Evolutionary conservation across 2,888 invertebrate species (phyloP), one percentile per base, ranked within the genome.

Genomic region (Phortica okadai): DNA sequence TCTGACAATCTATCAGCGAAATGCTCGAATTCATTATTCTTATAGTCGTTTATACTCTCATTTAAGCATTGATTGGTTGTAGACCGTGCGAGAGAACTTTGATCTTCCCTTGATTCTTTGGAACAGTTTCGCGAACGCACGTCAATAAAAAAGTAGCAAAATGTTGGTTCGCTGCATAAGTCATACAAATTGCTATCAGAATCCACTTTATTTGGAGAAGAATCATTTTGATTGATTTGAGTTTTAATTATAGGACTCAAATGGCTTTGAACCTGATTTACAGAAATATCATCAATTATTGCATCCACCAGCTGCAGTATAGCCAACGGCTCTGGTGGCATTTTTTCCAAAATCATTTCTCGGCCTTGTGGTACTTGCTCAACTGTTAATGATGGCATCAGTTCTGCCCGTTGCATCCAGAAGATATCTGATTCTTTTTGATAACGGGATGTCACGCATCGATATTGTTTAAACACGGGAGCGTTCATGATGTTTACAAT

Each of bases 401-500:
- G 80, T 75, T 76, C 16, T 62, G 69, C 5, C 58, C 67, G 56
- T 25, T 72, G 44, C 73, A 74, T 73, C 81, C 81, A 81, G 69
- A 78, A 54, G 25, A 76, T 45, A 4, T 73, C 42, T 11, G 77
- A 16, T 54, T 66, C 70, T 10, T 42, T 41, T 42, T 67, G 10
- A 16, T 42, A 42, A n/a, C 44, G 67, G n/a, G 76, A 58, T 72
- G 78, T 25, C 70, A 79, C 72, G 80, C 66, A 66, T 82, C 79
- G 81, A 78, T 74, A 85, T 21, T 84, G 84, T 73, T 82, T 81
- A 77, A 82, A 83, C 21, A 87, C 82, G 50, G 87, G 83, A 8
- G 85, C 80, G 59, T 82, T 87, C 87, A 85, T 85, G 82, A 87
- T 86, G 73, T 77, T 80, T 62, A 76, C 77, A 67, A 86, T 77